Base-by-base conservation (phyloP, 2,797 vertebrate genomes). In the Toxotes lorentzi region DNA sequence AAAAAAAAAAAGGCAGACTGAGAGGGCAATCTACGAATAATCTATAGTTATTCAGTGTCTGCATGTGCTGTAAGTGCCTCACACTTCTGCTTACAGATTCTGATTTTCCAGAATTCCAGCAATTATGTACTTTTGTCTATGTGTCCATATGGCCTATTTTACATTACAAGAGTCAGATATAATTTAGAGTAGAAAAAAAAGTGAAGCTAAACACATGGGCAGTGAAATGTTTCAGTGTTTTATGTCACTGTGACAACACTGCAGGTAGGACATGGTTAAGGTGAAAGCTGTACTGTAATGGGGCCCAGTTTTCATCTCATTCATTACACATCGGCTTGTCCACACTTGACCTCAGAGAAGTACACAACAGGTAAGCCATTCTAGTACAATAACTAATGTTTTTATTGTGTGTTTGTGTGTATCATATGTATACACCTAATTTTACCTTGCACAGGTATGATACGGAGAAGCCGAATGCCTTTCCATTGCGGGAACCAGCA, bases 401-500 rank as follows among this genome's bases (percentile, higher is more conserved):
- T 63, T 43, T 32, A 27, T 16, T 76, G 8, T 70, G n/a, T n/a
- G 47, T 71, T 24, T 66, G 43, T 72, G 35, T 62, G 6, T 21
- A 1, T 27, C 57, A 4, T 23, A 7, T n/a, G 7, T 56, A 7
- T 48, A 38, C 17, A 19, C 17, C 11, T 63, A 6, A 32, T 41
- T 79, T 84, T 76, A 95, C 97, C 96, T 97, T 96, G 94, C 96
- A 97, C 53, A 97, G 90, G 85, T 96, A 97, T 66, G 95, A 93
- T 57, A 96, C 95, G 71, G 92, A 94, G 90, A 98, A 98, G 35
- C 97, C 97, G 4, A 95, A 98, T 24, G 97, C 95, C 2, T 95
- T 95, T 58, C 95, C 97, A 45, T 98, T 98, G 73, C 97, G 95
- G 8, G 97, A 97, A 65, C 97, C 97, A 4, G 97, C 74, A 38